Percentiles rank a stretch among this genome's conserved stretches.
Evolutionary conservation across 1,140 invertebrate species (phyloP).

Genomic region (Orussus abietinus): DNA sequence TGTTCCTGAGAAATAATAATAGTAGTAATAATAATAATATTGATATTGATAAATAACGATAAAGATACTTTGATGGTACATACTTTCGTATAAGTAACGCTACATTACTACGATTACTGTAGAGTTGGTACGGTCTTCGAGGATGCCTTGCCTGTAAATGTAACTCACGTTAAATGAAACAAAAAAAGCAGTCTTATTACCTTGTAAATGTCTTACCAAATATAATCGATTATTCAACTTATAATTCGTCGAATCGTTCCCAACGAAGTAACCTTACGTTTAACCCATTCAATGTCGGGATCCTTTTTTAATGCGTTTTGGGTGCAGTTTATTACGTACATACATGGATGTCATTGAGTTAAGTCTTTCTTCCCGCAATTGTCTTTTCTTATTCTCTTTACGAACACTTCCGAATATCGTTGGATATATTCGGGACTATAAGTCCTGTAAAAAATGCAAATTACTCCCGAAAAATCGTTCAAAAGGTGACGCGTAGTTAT

Average conservation of each 20-base stretch:
- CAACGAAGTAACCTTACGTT: not conserved
- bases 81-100: conserved; percentile 52
- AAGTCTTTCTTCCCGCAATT: too few species aligned
- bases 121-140: conserved; percentile 53
- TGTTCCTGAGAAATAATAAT: conserved; percentile 40
- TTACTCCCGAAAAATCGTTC: too few species aligned
- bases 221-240: conserved; percentile 54
- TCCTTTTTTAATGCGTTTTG: too few species aligned
- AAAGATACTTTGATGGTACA: conserved; percentile 51
- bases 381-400: too few species aligned
- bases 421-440: too few species aligned
- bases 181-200: conserved; percentile 45
- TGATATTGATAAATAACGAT: conserved; percentile 39
- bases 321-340: too few species aligned
- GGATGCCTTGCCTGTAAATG: conserved; percentile 54
- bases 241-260: conserved; percentile 8
- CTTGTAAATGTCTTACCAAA: conserved; percentile 56
- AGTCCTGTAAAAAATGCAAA: too few species aligned
- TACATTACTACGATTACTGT: conserved; percentile 47
- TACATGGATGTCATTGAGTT: too few species aligned
- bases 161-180: conserved; percentile 47
- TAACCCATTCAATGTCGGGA: too few species aligned
- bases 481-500: too few species aligned
- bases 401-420: too few species aligned
- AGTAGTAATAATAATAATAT: conserved; percentile 35